Evolutionary conservation across 2,113 vertebrate genomes (phyloP), one percentile per base, ranked within the genome.

Genomic region (Chitala chitala): DNA sequence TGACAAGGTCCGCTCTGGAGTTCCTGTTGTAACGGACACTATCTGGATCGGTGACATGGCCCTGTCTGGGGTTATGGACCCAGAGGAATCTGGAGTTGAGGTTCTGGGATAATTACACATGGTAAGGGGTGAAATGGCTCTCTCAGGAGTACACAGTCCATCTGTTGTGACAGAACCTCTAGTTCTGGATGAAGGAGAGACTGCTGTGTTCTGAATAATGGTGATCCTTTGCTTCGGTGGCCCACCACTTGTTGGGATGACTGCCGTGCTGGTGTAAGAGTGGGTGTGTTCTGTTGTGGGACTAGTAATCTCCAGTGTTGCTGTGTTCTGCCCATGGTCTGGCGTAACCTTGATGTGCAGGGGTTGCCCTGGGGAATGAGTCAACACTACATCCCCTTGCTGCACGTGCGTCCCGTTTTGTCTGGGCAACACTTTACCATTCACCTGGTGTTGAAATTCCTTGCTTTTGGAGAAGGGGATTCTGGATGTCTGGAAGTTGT

Each of bases 291-390:
- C 96, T 75, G 90, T 73, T 31, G 90, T 93, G 0, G 96, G 94
- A 83, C 93, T 97, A 76, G 94, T 96, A 81, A 97, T 98, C 88
- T 98, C 95, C 36, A 98, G 92, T 55, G 90, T 96, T 36, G 96
- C 94, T 15, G 90, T 95, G 79, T 95, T 98, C 79, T 95, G 94
- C 65, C 90, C 88, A 0, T 95, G 94, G 72, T 98, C 95, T 63
- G 96, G 96, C 71, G 95, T 97, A 61, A 98, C 95, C 83, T 98
- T 98, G 79, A 98, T 98, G 70, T 98, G 95, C 81, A 98, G 91
- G 15, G 94, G 95, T 75, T 97, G 95, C 1, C 96, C 96, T 1
- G 94, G 94, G n/a, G 89, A 95, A 72, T 96, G 94, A 65, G 92
- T 95, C 78, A 98, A 81, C 59, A 98, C 91, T 17, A 98, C 82